Percentiles rank a stretch among this genome's conserved stretches.
These are phyloP conservation scores for Atrichornis clamosus DNA, from an alignment of 2,113 vertebrate species.

Conservation along the genomic window DNA sequence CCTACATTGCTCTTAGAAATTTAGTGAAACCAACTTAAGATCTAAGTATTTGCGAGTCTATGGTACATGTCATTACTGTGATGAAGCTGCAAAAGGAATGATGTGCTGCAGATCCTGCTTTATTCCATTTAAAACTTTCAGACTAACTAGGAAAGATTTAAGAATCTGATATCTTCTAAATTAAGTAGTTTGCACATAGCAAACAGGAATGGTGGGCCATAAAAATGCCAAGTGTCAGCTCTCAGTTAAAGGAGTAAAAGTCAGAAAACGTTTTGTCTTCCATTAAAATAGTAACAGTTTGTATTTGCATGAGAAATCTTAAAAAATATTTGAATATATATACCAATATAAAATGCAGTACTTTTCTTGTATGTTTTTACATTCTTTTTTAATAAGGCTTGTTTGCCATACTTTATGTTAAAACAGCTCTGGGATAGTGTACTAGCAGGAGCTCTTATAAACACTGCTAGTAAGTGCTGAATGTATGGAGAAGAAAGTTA, in stretches of 20 bases:
- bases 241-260: not conserved
- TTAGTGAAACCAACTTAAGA: not conserved
- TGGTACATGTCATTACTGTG: not conserved
- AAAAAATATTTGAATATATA: not conserved
- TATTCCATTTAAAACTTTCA: not conserved
- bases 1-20: not conserved
- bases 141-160: not conserved
- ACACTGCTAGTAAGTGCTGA: not conserved
- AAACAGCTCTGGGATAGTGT: not conserved
- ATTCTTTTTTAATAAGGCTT: not conserved
- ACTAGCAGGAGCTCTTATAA: not conserved
- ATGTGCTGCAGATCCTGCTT: not conserved
- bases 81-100: not conserved
- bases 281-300: not conserved
- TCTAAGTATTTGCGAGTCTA: not conserved
- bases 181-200: not conserved
- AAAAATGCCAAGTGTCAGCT: not conserved
- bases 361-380: not conserved
- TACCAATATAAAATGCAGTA: not conserved
- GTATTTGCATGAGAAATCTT: not conserved
- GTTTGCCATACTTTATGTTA: not conserved
- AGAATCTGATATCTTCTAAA: not conserved
- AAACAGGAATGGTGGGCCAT: not conserved
- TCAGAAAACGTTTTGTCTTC: not conserved
- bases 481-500: not conserved